Percentiles rank a stretch among this genome's conserved stretches.
Evolutionary conservation across 2,113 vertebrate genomes (phyloP).

Genomic region (Mus pahari): DNA sequence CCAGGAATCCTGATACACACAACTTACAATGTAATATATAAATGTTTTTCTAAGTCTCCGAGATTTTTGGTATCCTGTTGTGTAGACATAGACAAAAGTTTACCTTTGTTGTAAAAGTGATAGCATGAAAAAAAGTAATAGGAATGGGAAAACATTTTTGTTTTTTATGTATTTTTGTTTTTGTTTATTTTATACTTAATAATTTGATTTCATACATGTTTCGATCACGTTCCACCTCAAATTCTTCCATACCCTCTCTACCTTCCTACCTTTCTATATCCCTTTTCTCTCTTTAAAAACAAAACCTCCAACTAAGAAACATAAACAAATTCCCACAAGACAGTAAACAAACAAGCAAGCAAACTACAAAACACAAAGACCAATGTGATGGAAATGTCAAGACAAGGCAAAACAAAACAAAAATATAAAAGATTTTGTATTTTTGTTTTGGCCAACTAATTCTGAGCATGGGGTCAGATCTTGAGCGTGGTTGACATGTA

Average conservation of each 20-base stretch:
- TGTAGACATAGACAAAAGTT: background rate
- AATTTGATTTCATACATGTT: background rate
- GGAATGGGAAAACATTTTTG: background rate
- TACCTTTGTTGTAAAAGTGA: background rate
- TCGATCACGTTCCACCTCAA: background rate
- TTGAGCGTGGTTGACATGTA: background rate
- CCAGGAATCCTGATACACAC: background rate
- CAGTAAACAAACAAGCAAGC: background rate
- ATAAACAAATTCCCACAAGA: background rate
- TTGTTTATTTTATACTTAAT: background rate
- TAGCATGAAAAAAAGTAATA: background rate
- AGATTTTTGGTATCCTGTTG: background rate
- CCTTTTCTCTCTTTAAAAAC: background rate
- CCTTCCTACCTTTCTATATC: background rate
- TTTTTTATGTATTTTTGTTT: background rate
- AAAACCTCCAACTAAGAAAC: background rate
- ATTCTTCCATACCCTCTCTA: background rate
- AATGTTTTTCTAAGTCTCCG: background rate
- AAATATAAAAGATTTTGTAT: background rate
- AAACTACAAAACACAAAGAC: background rate
- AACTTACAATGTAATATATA: background rate
- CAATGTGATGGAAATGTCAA: background rate
- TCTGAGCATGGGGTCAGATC: background rate
- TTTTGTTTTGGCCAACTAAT: background rate
- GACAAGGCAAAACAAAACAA: background rate